Evolutionary conservation across 1,140 invertebrate species (phyloP).

Genomic region (Camponotus vicinus): DNA sequence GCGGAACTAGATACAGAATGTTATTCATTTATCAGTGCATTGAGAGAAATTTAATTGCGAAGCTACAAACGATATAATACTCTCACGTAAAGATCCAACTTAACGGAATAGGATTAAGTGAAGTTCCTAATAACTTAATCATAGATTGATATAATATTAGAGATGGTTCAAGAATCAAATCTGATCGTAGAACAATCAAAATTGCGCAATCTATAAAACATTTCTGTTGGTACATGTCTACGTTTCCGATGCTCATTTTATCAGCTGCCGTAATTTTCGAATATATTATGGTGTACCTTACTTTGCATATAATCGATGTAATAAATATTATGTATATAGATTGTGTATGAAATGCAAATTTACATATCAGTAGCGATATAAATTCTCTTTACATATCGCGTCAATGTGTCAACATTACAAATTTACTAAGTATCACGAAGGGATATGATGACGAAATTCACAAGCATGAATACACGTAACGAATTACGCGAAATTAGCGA

Average conservation of each 20-base stretch:
- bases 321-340: too few relatives aligned
- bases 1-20: constrained; percentile 1
- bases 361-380: neutral
- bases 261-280: too few relatives aligned
- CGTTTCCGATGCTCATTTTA: neutral
- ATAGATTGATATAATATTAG: neutral
- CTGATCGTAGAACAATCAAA: neutral
- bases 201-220: neutral
- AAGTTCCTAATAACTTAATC: constrained; percentile 15
- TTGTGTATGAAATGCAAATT: neutral
- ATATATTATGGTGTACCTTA: too few relatives aligned
- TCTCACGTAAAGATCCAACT: neutral
- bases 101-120: neutral
- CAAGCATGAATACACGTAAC: neutral
- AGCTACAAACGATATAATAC: neutral
- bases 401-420: neutral
- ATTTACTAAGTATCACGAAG: neutral
- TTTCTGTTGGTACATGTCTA: neutral
- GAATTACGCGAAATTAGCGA: constrained; percentile 35
- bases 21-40: constrained; percentile 6
- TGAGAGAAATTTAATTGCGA: constrained; percentile 25
- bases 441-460: neutral
- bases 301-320: too few relatives aligned
- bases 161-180: neutral
- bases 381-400: neutral